Percentiles rank a stretch among this genome's conserved stretches.
Evolutionary conservation across 2,888 invertebrate genomes (phyloP).

Genomic region (Ganaspis brasiliensis): DNA sequence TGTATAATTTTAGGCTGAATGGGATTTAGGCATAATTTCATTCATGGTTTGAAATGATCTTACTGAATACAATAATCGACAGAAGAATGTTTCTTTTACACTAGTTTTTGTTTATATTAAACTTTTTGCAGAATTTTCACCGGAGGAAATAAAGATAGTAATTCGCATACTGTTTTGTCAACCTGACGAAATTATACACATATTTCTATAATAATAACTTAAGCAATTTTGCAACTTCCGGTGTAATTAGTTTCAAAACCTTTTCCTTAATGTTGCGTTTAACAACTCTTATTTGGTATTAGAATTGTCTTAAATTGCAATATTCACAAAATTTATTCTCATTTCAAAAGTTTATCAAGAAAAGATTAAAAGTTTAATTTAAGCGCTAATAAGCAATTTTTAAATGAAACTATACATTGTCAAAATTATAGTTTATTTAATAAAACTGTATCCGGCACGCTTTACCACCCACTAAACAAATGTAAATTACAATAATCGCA

Average conservation of each 20-base stretch:
- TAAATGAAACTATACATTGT: not conserved
- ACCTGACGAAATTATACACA: constrained; percentile 6
- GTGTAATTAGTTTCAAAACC: not conserved
- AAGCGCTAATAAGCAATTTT: no score
- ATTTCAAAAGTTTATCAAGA: no score
- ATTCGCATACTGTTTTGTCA: constrained; percentile 1
- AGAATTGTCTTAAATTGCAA: not conserved
- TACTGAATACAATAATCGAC: no score
- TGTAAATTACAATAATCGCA: not conserved
- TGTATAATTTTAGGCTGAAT: no score
- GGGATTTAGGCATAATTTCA: no score
- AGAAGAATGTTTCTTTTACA: no score
- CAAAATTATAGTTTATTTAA: constrained; percentile 1
- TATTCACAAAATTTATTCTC: not conserved
- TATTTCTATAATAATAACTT: constrained; percentile 6
- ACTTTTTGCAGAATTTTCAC: not conserved
- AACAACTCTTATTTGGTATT: not conserved
- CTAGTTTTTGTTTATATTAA: no score
- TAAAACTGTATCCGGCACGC: not conserved
- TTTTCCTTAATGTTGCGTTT: constrained; percentile 9
- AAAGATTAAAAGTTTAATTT: no score
- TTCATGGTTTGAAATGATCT: no score
- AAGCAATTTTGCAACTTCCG: constrained; percentile 1
- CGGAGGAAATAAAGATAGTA: constrained; percentile 10
- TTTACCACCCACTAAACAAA: not conserved